A percentile compares a stretch with the other conserved stretches of the same genome.
These are phyloP conservation scores for Stegastes partitus DNA, from an alignment of 2,113 vertebrate genomes.

Conservation along the genomic window DNA sequence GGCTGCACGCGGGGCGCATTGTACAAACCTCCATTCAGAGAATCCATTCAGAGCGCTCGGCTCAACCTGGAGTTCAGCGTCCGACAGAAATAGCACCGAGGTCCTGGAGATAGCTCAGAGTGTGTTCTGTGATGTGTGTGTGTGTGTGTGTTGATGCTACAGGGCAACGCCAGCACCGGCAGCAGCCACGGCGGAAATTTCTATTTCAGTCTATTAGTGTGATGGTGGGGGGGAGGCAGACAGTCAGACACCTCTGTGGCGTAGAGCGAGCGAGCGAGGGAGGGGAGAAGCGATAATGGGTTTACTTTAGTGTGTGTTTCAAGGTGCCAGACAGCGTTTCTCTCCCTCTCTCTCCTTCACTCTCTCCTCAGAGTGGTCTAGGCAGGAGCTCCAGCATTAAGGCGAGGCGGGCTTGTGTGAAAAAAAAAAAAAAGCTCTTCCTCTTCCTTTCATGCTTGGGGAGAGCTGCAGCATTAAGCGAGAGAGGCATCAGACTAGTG, in stretches of 20 bases:
- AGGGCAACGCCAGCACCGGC: slow-evolving; percentile 19
- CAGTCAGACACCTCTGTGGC: slow-evolving; percentile 62
- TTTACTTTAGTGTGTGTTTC: slow-evolving; percentile 67
- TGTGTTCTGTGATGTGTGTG: background rate
- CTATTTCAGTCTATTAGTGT: slow-evolving; percentile 65
- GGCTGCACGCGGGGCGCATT: slow-evolving; percentile 29
- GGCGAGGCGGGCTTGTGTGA: slow-evolving; percentile 40
- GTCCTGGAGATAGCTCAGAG: slow-evolving; percentile 22
- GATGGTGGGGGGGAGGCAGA: slow-evolving; percentile 53
- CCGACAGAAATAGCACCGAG: slow-evolving; percentile 39
- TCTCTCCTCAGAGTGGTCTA: slow-evolving; percentile 40
- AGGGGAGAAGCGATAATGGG: slow-evolving; percentile 66
- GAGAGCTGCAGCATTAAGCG: slow-evolving; percentile 63
- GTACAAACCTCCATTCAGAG: no score
- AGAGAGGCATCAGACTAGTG: slow-evolving; percentile 55
- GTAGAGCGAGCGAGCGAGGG: slow-evolving; percentile 19
- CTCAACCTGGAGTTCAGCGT: slow-evolving; percentile 56
- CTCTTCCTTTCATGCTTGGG: slow-evolving; percentile 68
- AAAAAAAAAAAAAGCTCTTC: slow-evolving; percentile 44
- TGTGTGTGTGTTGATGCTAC: background rate
- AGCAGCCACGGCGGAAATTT: slow-evolving; percentile 38
- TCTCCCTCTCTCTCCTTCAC: slow-evolving; percentile 25
- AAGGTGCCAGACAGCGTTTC: slow-evolving; percentile 73
- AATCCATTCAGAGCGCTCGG: slow-evolving; percentile 59
- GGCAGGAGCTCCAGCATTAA: slow-evolving; percentile 60